Base-by-base conservation (phyloP, 1,140 invertebrate species). In the Dendrolimus kikuchii region DNA sequence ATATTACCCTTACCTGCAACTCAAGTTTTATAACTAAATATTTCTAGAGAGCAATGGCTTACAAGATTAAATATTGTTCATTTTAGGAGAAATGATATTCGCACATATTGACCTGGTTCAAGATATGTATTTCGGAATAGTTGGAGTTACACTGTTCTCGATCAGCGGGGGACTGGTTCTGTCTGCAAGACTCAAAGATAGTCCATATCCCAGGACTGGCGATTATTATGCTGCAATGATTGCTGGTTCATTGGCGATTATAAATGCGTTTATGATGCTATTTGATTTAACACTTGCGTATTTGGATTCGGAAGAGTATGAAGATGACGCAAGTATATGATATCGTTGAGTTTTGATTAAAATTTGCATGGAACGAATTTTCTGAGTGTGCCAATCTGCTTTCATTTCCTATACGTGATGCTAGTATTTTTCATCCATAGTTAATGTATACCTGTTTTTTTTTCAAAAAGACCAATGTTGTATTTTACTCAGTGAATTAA, bases 101-200 rank as follows among this genome's bases (percentile, higher is more conserved):
- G 71, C 81, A 44, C 81, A 80, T 7, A 59, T 85, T 53, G 81
- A 85, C 54, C 70, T 85, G 39, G 76, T 85, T 5, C 81, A 85
- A 58, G 81, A 86, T 57, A 79, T 86, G 66, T 86, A 74, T 64
- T 83, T 77, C 52, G 76, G 80, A 8, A 70, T 81, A 38, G 54
- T 83, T 2, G 81, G 81, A 7, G 57, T 75, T 4, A 66, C 51
- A 0, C 44, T 85, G 48, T 81, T 77, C 51, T 61, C 74, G 5
- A 58, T 69, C 4, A 73, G 75, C 42, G 82, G 80, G 5, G 74
- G 80, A 5, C 49, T 82, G 9, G 54, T 83, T 6, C 52, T 83
- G 0, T 60, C 68, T 5, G 64, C 69, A 2, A 69, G 82, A 44
- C 56, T 61, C 5, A 65, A 58, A 40, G 48, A 49, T 5, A 51